Evolutionary conservation across 2,888 invertebrate species (phyloP).

Genomic region (Microchrysa polita): DNA sequence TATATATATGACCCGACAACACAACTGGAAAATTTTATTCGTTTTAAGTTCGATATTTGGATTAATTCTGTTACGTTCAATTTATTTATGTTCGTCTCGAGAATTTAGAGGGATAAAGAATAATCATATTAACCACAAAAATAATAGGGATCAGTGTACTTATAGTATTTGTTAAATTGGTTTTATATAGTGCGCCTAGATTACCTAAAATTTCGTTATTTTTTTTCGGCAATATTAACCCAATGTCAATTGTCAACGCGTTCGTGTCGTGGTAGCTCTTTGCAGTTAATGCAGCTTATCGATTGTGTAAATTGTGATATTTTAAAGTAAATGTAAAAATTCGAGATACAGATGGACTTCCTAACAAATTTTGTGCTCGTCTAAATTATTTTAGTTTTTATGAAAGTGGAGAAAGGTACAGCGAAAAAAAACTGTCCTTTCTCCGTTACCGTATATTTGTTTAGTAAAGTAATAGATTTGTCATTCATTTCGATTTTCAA

Average conservation of each 20-base stretch:
- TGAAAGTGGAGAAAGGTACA: conserved; percentile 18
- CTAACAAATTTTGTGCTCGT: conserved; percentile 50
- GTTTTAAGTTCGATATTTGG: conserved; percentile 24
- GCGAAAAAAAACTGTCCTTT: conserved; percentile 5
- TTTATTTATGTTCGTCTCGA: background rate
- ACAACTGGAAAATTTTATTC: conserved; percentile 52
- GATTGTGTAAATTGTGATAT: too few relatives aligned
- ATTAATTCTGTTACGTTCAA: background rate
- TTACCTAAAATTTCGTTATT: too few relatives aligned
- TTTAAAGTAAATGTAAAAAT: too few relatives aligned
- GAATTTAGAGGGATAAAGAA: background rate
- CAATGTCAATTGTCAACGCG: too few relatives aligned
- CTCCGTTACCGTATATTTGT: conserved; percentile 37
- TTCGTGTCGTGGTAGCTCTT: too few relatives aligned
- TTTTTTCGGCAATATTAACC: too few relatives aligned
- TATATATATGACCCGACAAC: conserved; percentile 50
- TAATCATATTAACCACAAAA: too few relatives aligned
- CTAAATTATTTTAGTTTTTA: conserved; percentile 37
- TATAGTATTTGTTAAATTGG: background rate
- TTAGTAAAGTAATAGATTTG: conserved; percentile 15
- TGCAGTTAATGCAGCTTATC: too few relatives aligned
- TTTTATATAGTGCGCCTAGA: too few relatives aligned
- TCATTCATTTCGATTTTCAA: too few relatives aligned
- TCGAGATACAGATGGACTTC: conserved; percentile 37
- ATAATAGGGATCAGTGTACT: too few relatives aligned